These are phyloP conservation scores for Centruroides sculpturatus DNA, from an alignment of 1,140 invertebrate species.

Conservation along the genomic window DNA sequence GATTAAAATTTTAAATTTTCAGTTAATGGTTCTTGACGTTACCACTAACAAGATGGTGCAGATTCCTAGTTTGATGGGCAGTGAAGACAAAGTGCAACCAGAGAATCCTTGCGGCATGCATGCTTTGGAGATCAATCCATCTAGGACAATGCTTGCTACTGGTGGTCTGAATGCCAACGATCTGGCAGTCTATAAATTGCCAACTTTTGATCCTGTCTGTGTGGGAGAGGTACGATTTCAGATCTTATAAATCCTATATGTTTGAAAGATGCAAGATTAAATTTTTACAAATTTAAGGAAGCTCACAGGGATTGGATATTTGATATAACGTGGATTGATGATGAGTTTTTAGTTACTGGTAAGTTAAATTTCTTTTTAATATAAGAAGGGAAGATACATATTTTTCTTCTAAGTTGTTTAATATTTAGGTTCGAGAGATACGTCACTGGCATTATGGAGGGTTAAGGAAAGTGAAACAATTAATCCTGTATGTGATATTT, in stretches of 20 bases:
- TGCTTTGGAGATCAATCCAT: slow-evolving; percentile 87
- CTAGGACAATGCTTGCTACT: slow-evolving; percentile 72
- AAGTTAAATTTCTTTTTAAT: neutral
- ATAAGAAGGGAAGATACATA: too few species aligned
- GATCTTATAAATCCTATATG: neutral
- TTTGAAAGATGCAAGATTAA: neutral
- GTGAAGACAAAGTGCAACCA: slow-evolving; percentile 10
- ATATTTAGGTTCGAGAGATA: neutral
- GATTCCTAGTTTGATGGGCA: slow-evolving; percentile 55
- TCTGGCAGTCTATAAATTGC: slow-evolving; percentile 79
- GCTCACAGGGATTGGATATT: slow-evolving; percentile 90
- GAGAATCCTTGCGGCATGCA: slow-evolving; percentile 75
- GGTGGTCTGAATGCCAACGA: slow-evolving; percentile 83
- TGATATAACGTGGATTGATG: slow-evolving; percentile 91
- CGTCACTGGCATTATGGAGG: neutral
- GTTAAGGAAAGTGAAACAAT: neutral
- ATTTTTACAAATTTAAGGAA: slow-evolving; percentile 29
- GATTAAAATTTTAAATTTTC: slow-evolving; percentile 1
- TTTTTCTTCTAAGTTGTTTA: too few species aligned
- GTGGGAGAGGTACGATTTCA: slow-evolving; percentile 56
- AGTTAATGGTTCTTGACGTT: slow-evolving; percentile 72
- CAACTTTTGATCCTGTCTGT: slow-evolving; percentile 83
- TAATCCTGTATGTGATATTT: too few species aligned
- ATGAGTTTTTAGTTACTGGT: slow-evolving; percentile 86
- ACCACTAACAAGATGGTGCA: slow-evolving; percentile 58